phyloP scores from a whole-genome alignment of 2,797 vertebrate species.

The Manis javanica region DNA sequence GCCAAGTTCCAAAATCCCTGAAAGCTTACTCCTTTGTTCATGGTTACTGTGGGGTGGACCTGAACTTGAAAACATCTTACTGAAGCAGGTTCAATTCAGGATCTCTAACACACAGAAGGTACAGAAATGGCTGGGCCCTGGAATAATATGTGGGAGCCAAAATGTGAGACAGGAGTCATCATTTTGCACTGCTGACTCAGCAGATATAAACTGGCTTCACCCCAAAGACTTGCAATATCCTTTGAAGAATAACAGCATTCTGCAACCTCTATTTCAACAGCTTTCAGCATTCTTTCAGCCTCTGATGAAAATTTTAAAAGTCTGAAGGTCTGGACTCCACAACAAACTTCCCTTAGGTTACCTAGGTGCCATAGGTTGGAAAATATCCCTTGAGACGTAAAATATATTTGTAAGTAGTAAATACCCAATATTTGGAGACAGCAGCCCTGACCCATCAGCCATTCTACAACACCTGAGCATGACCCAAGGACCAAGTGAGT shows the following conservation, averaged over 20 bases:
- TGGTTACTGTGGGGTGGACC: not conserved
- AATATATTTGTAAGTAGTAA: not conserved
- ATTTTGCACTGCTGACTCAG: not conserved
- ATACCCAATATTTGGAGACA: not conserved
- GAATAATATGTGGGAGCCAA: not conserved
- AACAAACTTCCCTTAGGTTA: not conserved
- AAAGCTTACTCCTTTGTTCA: not conserved
- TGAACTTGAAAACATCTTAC: not conserved
- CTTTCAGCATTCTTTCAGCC: not conserved
- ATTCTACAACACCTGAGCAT: not conserved
- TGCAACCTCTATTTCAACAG: not conserved
- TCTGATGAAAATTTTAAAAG: not conserved
- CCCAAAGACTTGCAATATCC: not conserved
- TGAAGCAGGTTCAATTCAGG: not conserved
- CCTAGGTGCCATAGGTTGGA: not conserved
- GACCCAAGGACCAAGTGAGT: not conserved
- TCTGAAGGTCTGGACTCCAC: not conserved
- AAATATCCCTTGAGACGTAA: not conserved
- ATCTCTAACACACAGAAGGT: not conserved
- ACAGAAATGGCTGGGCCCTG: not conserved
- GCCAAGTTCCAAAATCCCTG: not conserved
- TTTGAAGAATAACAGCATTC: not conserved
- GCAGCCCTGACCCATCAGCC: not conserved
- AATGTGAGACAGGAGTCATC: not conserved
- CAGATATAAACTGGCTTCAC: not conserved